Percentiles rank a stretch among this genome's conserved stretches.
Evolutionary conservation across 2,888 invertebrate genomes (phyloP).

Genomic region (Acrocera orbiculus): DNA sequence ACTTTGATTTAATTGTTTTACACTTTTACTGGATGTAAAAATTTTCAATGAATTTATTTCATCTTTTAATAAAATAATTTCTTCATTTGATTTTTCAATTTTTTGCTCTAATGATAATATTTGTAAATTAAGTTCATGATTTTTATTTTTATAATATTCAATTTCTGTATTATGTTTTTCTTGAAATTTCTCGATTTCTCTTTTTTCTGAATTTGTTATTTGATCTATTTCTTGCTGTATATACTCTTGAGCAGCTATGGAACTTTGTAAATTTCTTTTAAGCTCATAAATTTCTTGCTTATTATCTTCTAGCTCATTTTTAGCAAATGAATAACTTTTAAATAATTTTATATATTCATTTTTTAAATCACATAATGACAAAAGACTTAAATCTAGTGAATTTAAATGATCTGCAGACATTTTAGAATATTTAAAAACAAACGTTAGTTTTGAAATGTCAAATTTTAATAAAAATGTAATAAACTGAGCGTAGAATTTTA

Average conservation of each 20-base stretch:
- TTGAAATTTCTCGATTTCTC: slow-evolving; percentile 4
- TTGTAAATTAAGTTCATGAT: background rate
- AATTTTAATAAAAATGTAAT: no score
- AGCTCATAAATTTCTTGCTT: slow-evolving; percentile 26
- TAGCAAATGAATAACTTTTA: slow-evolving; percentile 18
- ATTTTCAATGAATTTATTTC: background rate
- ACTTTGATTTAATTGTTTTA: slow-evolving; percentile 12
- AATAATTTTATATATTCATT: slow-evolving; percentile 23
- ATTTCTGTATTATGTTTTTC: slow-evolving; percentile 7
- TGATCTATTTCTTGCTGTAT: slow-evolving; percentile 24
- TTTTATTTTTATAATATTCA: slow-evolving; percentile 8
- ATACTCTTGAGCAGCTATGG: slow-evolving; percentile 21
- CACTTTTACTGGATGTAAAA: background rate
- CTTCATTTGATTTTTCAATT: slow-evolving; percentile 1
- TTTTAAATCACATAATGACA: slow-evolving; percentile 20
- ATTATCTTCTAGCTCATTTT: slow-evolving; percentile 19
- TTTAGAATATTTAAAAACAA: no score
- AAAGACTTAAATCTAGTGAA: slow-evolving; percentile 7
- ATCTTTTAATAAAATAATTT: background rate
- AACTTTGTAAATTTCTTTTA: slow-evolving; percentile 23
- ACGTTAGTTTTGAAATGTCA: no score
- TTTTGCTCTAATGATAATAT: slow-evolving; percentile 1
- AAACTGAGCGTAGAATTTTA: no score
- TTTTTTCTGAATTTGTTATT: slow-evolving; percentile 1
- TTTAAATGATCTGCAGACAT: no score